Evolutionary conservation across 2,888 invertebrate species (phyloP).

Genomic region (Drosophila ezoana): DNA sequence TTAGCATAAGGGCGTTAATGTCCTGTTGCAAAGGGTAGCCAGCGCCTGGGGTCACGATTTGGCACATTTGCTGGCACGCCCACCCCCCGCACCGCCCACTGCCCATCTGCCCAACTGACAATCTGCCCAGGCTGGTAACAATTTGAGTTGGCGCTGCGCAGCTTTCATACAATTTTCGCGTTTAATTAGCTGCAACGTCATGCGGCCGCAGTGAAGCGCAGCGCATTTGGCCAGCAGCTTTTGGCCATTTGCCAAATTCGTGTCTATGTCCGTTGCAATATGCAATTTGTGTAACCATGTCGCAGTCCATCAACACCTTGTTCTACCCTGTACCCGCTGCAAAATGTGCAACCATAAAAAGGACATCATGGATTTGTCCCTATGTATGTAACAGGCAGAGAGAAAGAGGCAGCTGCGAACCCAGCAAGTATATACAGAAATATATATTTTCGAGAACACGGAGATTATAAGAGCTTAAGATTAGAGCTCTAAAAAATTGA

Average conservation of each 20-base stretch:
- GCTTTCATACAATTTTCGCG: conserved; percentile 63
- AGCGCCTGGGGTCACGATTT: no score
- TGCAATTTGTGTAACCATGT: conserved; percentile 76
- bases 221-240: conserved; percentile 24
- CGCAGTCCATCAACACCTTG: conserved; percentile 77
- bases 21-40: no score
- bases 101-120: background rate
- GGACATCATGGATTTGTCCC: background rate
- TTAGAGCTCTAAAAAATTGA: no score
- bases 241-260: conserved; percentile 53
- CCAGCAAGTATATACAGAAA: no score
- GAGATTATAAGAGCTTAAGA: no score
- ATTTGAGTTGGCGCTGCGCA: conserved; percentile 33
- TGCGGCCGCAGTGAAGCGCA: conserved; percentile 32
- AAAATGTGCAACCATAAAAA: background rate
- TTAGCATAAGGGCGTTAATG: no score
- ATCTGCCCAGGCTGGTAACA: conserved; percentile 37
- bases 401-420: no score
- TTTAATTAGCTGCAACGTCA: conserved; percentile 73
- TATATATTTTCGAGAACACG: no score
- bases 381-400: background rate
- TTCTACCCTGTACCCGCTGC: conserved; percentile 31
- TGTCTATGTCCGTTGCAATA: conserved; percentile 40
- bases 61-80: background rate
- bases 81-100: background rate